These are phyloP conservation scores for Mormyrus lacerda DNA, from an alignment of 2,113 vertebrate genomes.

Conservation along the genomic window DNA sequence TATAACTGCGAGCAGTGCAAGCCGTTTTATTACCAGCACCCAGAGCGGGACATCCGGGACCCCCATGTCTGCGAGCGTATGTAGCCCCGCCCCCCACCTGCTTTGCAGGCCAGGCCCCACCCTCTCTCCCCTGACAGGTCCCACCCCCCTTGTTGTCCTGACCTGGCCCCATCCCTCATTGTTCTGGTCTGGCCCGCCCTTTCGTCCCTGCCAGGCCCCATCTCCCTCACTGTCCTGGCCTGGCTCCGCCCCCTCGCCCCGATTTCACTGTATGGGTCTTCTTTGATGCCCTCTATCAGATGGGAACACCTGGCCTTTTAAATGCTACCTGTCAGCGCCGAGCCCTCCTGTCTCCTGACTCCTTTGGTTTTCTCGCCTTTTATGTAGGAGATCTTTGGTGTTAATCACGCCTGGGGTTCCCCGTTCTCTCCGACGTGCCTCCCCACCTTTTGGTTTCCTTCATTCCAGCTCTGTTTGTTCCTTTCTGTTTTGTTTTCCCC, in stretches of 20 bases:
- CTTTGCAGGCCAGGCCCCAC: neutral
- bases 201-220: too few relatives aligned
- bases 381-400: neutral
- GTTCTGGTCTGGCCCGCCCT: neutral
- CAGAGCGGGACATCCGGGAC: slow-evolving; percentile 76
- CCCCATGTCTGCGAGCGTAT: slow-evolving; percentile 80
- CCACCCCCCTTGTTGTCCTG: neutral
- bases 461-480: neutral
- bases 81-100: slow-evolving; percentile 19
- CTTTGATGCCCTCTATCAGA: neutral
- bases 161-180: neutral
- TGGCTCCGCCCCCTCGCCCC: neutral
- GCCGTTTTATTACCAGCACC: slow-evolving; percentile 89
- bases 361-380: neutral
- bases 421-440: neutral
- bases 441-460: neutral
- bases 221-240: neutral
- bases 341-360: neutral
- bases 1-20: slow-evolving; percentile 82
- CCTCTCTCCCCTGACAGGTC: neutral
- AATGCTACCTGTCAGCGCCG: neutral
- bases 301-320: slow-evolving; percentile 5
- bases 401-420: neutral
- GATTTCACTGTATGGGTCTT: neutral
- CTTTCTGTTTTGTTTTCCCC: neutral